These are phyloP conservation scores for Cetoscarus ocellatus DNA, from an alignment of 2,797 vertebrate species.

Conservation along the genomic window DNA sequence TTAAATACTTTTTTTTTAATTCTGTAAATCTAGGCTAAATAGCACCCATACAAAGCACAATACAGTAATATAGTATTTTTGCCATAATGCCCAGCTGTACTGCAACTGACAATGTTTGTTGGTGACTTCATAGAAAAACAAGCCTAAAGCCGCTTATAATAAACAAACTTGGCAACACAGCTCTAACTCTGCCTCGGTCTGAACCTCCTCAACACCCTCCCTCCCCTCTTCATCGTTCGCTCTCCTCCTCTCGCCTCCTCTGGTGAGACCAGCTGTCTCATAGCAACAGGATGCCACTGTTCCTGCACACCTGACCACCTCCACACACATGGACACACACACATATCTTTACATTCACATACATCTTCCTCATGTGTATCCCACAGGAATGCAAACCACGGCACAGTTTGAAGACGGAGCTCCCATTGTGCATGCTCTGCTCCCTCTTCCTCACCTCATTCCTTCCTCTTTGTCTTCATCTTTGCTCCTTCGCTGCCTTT, in stretches of 20 bases:
- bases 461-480: background rate
- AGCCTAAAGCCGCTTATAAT: too few relatives aligned
- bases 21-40: too few relatives aligned
- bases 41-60: too few relatives aligned
- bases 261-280: constrained; percentile 73
- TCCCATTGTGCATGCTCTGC: background rate
- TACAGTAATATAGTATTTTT: too few relatives aligned
- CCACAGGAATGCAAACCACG: background rate
- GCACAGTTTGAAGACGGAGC: background rate
- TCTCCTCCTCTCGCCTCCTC: constrained; percentile 45
- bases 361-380: constrained; percentile 8
- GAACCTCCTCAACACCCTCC: constrained; percentile 3
- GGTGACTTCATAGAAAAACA: too few relatives aligned
- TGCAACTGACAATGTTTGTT: too few relatives aligned
- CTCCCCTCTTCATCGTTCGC: background rate
- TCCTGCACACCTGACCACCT: constrained; percentile 57
- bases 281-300: constrained; percentile 75
- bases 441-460: background rate
- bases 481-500: background rate
- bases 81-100: too few relatives aligned
- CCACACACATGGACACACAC: constrained; percentile 31
- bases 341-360: background rate
- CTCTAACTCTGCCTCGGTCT: constrained; percentile 10
- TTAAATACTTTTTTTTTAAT: too few relatives aligned
- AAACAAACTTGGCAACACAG: constrained; percentile 16